These are phyloP conservation scores for Montipora sp. DNA, from an alignment of 64 coral and sea anemone species.

Conservation along the genomic window DNA sequence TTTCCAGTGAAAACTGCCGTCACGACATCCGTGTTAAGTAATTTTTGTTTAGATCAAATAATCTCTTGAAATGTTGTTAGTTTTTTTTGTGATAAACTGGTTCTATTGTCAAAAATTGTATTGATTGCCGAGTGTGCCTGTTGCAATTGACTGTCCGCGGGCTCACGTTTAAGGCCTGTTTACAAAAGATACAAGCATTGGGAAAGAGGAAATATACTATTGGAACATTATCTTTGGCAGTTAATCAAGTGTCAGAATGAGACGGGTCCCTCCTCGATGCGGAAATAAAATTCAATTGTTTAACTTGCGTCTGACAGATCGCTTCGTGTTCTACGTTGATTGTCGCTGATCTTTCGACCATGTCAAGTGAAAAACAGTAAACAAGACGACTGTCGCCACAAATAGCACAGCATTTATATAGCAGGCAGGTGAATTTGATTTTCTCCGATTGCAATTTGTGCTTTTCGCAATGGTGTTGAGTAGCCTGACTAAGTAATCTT, in stretches of 20 bases:
- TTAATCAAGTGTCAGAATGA: background rate
- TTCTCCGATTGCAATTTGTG: background rate
- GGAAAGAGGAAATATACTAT: too few relatives aligned
- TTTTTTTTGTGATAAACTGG: too few relatives aligned
- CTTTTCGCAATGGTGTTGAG: background rate
- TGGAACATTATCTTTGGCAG: background rate
- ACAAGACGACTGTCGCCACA: background rate
- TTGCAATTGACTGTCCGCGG: too few relatives aligned
- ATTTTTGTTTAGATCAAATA: background rate
- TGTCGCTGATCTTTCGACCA: slow-evolving; percentile 6
- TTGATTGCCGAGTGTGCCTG: too few relatives aligned
- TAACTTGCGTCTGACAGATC: background rate
- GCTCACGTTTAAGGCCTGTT: too few relatives aligned
- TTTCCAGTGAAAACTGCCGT: background rate
- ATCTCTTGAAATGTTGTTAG: background rate
- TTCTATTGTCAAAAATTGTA: too few relatives aligned
- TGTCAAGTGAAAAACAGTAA: slow-evolving; percentile 11
- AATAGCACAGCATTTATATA: background rate
- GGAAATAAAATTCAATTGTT: slow-evolving; percentile 12
- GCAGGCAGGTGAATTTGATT: background rate
- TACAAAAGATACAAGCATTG: too few relatives aligned
- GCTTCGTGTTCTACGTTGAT: background rate
- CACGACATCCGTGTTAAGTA: background rate
- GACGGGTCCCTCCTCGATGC: background rate
- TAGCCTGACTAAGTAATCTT: background rate